phyloP scores from a whole-genome alignment of 2,113 vertebrate genomes.

The Thunnus thynnus region DNA sequence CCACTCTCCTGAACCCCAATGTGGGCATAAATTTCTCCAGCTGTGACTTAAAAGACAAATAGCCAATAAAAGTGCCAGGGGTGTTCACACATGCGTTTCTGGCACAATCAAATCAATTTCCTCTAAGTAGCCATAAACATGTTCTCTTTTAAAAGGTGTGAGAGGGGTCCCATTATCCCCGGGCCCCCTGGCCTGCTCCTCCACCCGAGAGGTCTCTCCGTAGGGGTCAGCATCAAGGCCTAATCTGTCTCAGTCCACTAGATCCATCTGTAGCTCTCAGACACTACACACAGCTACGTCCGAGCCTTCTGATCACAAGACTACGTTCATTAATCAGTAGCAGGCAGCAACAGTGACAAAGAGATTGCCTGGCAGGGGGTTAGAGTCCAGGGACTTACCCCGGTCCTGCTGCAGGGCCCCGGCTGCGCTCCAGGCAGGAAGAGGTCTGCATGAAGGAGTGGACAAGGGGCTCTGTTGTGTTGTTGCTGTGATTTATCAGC shows the following conservation, averaged over 20 bases:
- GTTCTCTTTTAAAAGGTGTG: slow-evolving; percentile 96
- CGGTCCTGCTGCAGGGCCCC: slow-evolving; percentile 58
- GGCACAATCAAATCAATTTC: slow-evolving; percentile 99
- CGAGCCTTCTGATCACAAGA: slow-evolving; percentile 82
- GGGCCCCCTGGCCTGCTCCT: slow-evolving; percentile 84
- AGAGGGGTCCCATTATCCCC: slow-evolving; percentile 90
- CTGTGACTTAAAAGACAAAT: slow-evolving; percentile 88
- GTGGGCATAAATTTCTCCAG: slow-evolving; percentile 82
- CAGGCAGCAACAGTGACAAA: slow-evolving; percentile 85
- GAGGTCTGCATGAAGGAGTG: slow-evolving; percentile 17
- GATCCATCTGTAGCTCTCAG: slow-evolving; percentile 81
- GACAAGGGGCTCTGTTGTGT: slow-evolving; percentile 39
- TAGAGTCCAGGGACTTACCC: slow-evolving; percentile 57
- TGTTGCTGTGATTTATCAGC: slow-evolving; percentile 44
- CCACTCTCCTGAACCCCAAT: slow-evolving; percentile 71
- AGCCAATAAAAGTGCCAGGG: slow-evolving; percentile 97
- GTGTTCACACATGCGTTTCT: slow-evolving; percentile 93
- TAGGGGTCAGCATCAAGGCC: slow-evolving; percentile 87
- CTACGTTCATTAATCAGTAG: slow-evolving; percentile 91
- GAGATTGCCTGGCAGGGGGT: slow-evolving; percentile 74
- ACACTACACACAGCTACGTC: slow-evolving; percentile 69
- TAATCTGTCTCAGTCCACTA: slow-evolving; percentile 87
- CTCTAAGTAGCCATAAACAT: slow-evolving; percentile 99
- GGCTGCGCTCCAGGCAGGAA: slow-evolving; percentile 63
- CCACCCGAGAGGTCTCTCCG: slow-evolving; percentile 87